Evolutionary conservation across 2,113 vertebrate genomes (phyloP).

Genomic region (Vidua chalybeata): DNA sequence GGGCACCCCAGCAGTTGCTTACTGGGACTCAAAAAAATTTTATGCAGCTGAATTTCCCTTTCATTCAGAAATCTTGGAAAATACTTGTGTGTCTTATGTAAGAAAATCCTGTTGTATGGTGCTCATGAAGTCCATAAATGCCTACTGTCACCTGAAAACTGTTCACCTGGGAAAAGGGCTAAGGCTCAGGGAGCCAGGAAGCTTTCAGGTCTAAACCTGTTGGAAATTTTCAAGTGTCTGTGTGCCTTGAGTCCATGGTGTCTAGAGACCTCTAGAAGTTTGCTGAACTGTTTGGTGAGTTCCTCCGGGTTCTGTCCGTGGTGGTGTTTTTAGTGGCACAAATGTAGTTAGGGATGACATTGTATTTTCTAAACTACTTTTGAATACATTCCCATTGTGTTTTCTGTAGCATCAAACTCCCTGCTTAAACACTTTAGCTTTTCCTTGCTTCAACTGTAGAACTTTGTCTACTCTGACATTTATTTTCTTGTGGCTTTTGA

Average conservation of each 20-base stretch:
- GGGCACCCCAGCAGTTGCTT: not conserved
- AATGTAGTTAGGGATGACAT: not conserved
- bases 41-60: not conserved
- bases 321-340: not conserved
- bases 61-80: not conserved
- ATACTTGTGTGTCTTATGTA: not conserved
- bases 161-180: not conserved
- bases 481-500: not conserved
- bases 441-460: not conserved
- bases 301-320: not conserved
- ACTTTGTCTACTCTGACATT: not conserved
- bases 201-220: not conserved
- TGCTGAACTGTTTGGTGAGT: not conserved
- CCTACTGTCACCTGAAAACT: rapidly evolving
- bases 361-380: not conserved
- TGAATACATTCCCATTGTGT: not conserved
- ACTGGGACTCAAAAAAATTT: not conserved
- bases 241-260: not conserved
- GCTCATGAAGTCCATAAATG: not conserved
- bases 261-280: not conserved
- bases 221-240: not conserved
- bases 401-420: not conserved
- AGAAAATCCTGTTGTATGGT: not conserved
- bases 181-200: not conserved
- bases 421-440: not conserved